Evolutionary conservation across 2,888 invertebrate species (phyloP).

Genomic region (Anodontia alba): DNA sequence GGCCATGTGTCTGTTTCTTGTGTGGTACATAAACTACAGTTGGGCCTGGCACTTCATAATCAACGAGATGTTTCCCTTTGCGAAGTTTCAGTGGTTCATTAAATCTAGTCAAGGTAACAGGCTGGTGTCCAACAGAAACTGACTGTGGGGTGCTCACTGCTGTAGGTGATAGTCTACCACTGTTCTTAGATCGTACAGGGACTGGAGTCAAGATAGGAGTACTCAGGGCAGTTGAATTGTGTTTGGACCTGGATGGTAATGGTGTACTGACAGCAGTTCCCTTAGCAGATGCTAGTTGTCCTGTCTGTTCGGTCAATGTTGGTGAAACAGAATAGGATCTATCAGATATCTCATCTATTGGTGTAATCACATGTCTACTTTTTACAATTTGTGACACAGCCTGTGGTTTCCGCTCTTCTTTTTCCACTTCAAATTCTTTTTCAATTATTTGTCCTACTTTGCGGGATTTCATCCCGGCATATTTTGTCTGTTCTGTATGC

Average conservation of each 20-base stretch:
- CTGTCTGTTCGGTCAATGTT: background rate
- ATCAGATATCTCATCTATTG: background rate
- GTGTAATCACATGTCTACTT: background rate
- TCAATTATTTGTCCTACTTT: background rate
- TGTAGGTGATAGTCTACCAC: conserved; percentile 53
- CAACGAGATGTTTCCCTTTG: conserved; percentile 58
- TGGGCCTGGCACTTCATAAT: conserved; percentile 57
- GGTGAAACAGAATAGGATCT: background rate
- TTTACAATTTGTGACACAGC: background rate
- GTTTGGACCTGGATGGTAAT: background rate
- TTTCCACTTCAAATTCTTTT: background rate
- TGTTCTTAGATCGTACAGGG: conserved; percentile 38
- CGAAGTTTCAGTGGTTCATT: conserved; percentile 53
- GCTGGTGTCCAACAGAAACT: conserved; percentile 50
- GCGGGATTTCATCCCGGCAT: background rate
- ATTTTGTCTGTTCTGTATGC: background rate
- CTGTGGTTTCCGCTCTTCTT: background rate
- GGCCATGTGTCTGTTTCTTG: conserved; percentile 56
- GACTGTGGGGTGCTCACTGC: conserved; percentile 31
- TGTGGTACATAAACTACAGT: conserved; percentile 69
- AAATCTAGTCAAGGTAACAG: conserved; percentile 49
- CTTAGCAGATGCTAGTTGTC: background rate
- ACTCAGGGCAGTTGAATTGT: background rate
- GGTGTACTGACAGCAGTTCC: conserved; percentile 1
- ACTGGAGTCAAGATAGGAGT: background rate